These are phyloP conservation scores for Drosophila ambigua DNA, from an alignment of 1,140 invertebrate species.

Conservation along the genomic window DNA sequence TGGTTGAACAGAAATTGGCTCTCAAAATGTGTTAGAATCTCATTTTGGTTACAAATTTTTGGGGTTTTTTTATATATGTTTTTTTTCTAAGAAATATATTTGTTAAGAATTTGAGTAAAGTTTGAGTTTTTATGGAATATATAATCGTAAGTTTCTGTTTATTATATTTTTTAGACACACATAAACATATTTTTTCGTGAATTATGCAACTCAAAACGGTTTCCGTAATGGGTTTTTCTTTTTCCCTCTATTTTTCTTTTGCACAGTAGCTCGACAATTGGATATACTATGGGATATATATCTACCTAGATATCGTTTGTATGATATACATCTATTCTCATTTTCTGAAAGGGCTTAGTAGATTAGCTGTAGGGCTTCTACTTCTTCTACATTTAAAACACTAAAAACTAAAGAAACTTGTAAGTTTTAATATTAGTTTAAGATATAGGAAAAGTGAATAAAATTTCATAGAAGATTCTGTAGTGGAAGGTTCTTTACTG, in stretches of 20 bases:
- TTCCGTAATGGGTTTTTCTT: neutral
- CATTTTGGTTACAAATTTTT: constrained; percentile 72
- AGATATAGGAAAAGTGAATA: too few species aligned
- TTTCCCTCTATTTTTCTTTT: constrained; percentile 8
- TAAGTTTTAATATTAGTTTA: constrained; percentile 5
- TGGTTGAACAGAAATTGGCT: constrained; percentile 44
- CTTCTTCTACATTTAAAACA: constrained; percentile 36
- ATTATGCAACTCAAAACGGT: constrained; percentile 72
- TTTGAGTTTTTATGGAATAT: constrained; percentile 29
- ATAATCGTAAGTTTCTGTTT: constrained; percentile 19
- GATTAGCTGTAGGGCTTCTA: constrained; percentile 61
- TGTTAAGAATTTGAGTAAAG: constrained; percentile 38
- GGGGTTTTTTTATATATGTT: constrained; percentile 35
- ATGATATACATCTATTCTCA: constrained; percentile 5
- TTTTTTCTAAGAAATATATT: constrained; percentile 40
- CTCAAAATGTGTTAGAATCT: constrained; percentile 44
- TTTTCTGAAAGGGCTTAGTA: constrained; percentile 34
- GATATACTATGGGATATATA: neutral
- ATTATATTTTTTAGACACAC: constrained; percentile 26
- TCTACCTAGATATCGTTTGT: constrained; percentile 22
- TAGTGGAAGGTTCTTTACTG: constrained; percentile 79
- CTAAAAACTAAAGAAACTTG: constrained; percentile 31
- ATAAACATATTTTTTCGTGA: constrained; percentile 36
- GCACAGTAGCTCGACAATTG: constrained; percentile 67
- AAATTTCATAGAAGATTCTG: too few species aligned